Evolutionary conservation across 1,140 invertebrate species (phyloP).

Genomic region (Pachypeltis micranthus): DNA sequence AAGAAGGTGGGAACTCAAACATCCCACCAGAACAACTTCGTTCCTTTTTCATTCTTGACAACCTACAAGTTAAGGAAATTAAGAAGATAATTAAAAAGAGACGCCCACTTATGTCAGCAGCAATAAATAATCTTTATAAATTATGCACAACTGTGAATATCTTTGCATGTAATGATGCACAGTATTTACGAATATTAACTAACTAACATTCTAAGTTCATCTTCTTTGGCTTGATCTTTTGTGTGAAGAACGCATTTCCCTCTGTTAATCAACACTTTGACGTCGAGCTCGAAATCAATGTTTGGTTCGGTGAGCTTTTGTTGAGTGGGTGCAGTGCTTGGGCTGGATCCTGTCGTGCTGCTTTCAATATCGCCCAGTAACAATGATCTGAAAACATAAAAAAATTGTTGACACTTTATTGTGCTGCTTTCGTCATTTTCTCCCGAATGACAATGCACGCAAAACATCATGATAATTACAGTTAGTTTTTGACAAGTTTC

Average conservation of each 20-base stretch:
- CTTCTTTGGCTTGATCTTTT: constrained; percentile 63
- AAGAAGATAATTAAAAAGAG: too few species aligned
- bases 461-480: too few species aligned
- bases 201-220: constrained; percentile 48
- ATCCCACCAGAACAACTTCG: constrained; percentile 56
- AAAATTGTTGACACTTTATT: too few species aligned
- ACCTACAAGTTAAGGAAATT: too few species aligned
- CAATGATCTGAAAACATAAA: constrained; percentile 12
- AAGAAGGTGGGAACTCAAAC: constrained; percentile 46
- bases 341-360: constrained; percentile 15
- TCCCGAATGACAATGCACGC: too few species aligned
- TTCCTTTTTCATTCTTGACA: constrained; percentile 52
- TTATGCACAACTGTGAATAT: too few species aligned
- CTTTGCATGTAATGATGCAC: too few species aligned
- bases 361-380: constrained; percentile 17
- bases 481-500: too few species aligned
- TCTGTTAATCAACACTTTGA: constrained; percentile 92
- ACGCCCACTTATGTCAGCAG: too few species aligned
- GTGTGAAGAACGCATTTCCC: constrained; percentile 94
- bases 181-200: too few species aligned
- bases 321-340: constrained; percentile 16
- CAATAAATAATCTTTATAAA: too few species aligned
- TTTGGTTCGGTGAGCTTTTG: constrained; percentile 72
- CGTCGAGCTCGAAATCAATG: constrained; percentile 91
- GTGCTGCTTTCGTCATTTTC: too few species aligned